Base-by-base conservation (phyloP, 2,888 invertebrate species). In the Volucella bombylans region DNA sequence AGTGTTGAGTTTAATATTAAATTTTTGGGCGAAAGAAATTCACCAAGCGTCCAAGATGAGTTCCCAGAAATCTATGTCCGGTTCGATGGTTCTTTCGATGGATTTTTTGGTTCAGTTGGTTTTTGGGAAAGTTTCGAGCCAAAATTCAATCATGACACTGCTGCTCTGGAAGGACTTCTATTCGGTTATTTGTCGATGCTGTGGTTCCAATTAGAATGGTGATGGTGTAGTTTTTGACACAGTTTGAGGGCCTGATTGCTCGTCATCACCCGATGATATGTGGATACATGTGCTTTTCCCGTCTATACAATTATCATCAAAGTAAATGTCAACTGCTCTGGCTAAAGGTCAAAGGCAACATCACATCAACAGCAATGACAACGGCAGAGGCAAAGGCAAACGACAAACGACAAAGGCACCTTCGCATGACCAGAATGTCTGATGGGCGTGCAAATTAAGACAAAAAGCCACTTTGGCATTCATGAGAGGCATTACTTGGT, bases 21-120 rank as follows among this genome's bases (percentile, higher is more conserved):
- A 67, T 67, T 54, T 67, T 18, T 52, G 6, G 52, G n/a, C 12
- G 39, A 54, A 43, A 57, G 50, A 9, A 47, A 62, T 14, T n/a
- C 54, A 54, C 54, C 12, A 31, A 31, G 15, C 15, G 10, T 50
- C 8, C 15, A 9, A 50, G 9, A 50, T 2, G n/a, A 31, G 45
- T 31, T 47, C 8, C 62, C 6, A 31, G 31, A 31, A 31, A 31
- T 6, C 23, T 15, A 39, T 8, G 15, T 38, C n/a, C 11, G 38
- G 11, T 39, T 57, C 39, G 12, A n/a, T 54, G 38, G 31, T 31
- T 54, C n/a, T 14, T 64, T 15, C 15, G 50, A 54, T 10, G 50
- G 39, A 65, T 52, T 67, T 67, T 54, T 67, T 6, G 23, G 52
- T 23, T 67, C 41, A 11, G 65, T 52, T 23, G 9, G 12, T 11